phyloP scores from a whole-genome alignment of 1,140 invertebrate genomes.

The Daktulosphaira vitifoliae region DNA sequence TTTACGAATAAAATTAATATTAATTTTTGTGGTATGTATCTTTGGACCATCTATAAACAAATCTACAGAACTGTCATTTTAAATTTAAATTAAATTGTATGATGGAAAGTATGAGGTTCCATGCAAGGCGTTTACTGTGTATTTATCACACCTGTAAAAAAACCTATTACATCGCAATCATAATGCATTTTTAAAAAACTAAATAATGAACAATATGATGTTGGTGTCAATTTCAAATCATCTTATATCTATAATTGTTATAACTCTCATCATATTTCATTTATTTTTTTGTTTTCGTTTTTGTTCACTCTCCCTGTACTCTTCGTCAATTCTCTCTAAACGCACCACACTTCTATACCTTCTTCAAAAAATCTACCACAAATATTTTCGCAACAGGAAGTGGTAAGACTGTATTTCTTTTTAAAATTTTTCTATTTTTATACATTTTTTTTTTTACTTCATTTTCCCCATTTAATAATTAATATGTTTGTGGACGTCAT shows the following conservation, averaged over 20 bases:
- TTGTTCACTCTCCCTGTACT: conserved; percentile 29
- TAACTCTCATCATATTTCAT: conserved; percentile 26
- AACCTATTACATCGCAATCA: not conserved
- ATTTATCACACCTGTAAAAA: no score
- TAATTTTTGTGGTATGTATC: no score
- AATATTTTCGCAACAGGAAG: conserved; percentile 32
- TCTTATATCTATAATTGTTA: conserved; percentile 1
- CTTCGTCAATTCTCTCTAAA: conserved; percentile 30
- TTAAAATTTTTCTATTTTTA: not conserved
- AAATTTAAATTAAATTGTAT: no score
- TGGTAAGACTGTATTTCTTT: conserved; percentile 26
- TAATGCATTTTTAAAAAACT: not conserved
- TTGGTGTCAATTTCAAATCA: not conserved
- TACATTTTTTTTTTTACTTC: conserved; percentile 3
- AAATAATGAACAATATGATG: conserved; percentile 11
- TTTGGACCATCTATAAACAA: no score
- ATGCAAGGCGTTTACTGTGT: conserved; percentile 22
- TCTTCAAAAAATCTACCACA: conserved; percentile 29
- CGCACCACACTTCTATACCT: conserved; percentile 28
- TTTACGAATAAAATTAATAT: no score
- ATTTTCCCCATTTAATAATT: conserved; percentile 18
- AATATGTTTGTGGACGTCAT: conserved; percentile 28
- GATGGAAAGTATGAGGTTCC: no score
- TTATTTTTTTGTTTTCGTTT: conserved; percentile 30
- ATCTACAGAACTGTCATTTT: no score